Conservation (phyloP, 1,140 invertebrate genomes). For the Drosophila sturtevanti region DNA sequence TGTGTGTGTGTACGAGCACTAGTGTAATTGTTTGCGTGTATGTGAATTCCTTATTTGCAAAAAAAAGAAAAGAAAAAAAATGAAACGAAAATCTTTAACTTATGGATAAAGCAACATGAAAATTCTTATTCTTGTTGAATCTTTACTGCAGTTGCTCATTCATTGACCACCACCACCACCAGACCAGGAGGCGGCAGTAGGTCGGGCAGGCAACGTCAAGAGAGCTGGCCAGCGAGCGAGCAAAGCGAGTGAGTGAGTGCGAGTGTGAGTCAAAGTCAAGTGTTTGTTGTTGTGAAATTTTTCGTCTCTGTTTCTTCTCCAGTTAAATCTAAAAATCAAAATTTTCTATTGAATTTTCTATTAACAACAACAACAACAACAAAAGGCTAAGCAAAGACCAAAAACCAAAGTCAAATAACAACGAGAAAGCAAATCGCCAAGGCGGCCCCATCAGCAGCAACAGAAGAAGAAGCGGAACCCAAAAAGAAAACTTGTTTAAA, state of each 20-base stretch:
- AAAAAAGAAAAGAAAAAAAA: slow-evolving; percentile 2
- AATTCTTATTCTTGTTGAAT: slow-evolving; percentile 8
- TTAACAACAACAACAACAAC: neutral
- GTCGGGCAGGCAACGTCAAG: slow-evolving; percentile 54
- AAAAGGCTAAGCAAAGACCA: slow-evolving; percentile 5
- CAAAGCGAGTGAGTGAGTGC: slow-evolving; percentile 32
- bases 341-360: slow-evolving; percentile 21
- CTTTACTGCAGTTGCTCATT: slow-evolving; percentile 18
- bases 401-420: slow-evolving; percentile 13
- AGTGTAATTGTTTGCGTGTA: slow-evolving; percentile 20
- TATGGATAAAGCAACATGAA: slow-evolving; percentile 40
- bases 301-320: slow-evolving; percentile 42
- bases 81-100: neutral
- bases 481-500: slow-evolving; percentile 75
- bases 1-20: slow-evolving; percentile 23
- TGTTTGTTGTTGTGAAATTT: slow-evolving; percentile 69
- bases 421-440: slow-evolving; percentile 30
- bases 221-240: slow-evolving; percentile 25
- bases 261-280: slow-evolving; percentile 64
- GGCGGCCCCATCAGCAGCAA: slow-evolving; percentile 15
- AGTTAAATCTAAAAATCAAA: slow-evolving; percentile 19
- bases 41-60: slow-evolving; percentile 38
- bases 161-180: slow-evolving; percentile 4
- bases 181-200: slow-evolving; percentile 43
- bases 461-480: slow-evolving; percentile 48